These are phyloP conservation scores for Lepidocolaptes lacrymiger DNA, from an alignment of 2,797 vertebrate species.

Conservation along the genomic window DNA sequence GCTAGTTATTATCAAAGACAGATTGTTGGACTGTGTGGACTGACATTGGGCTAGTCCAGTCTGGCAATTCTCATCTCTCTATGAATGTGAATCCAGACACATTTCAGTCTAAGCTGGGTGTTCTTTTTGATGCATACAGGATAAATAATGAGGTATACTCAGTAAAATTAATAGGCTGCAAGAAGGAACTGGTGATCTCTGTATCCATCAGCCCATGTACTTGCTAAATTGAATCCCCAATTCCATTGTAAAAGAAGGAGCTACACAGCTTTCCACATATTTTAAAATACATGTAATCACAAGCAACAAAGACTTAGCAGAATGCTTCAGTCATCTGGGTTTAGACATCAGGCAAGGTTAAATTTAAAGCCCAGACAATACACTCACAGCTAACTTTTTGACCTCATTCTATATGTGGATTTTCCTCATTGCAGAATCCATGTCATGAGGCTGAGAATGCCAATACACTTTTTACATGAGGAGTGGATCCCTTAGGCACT, in stretches of 20 bases:
- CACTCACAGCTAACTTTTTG: constrained; percentile 62
- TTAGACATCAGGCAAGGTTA: constrained; percentile 64
- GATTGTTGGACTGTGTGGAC: constrained; percentile 29
- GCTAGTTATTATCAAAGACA: constrained; percentile 60
- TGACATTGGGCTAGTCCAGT: not conserved
- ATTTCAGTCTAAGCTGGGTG: not conserved
- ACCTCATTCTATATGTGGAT: constrained; percentile 66
- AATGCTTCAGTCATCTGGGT: constrained; percentile 46
- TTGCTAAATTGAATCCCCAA: constrained; percentile 14
- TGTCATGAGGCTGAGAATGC: constrained; percentile 52
- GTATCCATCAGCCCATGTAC: not conserved
- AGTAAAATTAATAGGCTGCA: not conserved
- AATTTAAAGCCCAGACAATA: constrained; percentile 73
- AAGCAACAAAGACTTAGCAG: constrained; percentile 67
- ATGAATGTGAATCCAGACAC: constrained; percentile 13
- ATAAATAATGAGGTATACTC: constrained; percentile 1
- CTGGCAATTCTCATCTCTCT: constrained; percentile 38
- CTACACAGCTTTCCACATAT: constrained; percentile 26
- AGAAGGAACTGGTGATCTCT: not conserved
- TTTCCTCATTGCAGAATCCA: constrained; percentile 21
- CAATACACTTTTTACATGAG: constrained; percentile 18
- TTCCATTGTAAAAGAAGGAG: constrained; percentile 37
- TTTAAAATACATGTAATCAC: constrained; percentile 50
- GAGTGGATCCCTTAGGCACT: constrained; percentile 43
- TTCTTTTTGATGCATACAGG: not conserved